phyloP scores from a whole-genome alignment of 2,888 invertebrate species.

The Endomychus coccineus region DNA sequence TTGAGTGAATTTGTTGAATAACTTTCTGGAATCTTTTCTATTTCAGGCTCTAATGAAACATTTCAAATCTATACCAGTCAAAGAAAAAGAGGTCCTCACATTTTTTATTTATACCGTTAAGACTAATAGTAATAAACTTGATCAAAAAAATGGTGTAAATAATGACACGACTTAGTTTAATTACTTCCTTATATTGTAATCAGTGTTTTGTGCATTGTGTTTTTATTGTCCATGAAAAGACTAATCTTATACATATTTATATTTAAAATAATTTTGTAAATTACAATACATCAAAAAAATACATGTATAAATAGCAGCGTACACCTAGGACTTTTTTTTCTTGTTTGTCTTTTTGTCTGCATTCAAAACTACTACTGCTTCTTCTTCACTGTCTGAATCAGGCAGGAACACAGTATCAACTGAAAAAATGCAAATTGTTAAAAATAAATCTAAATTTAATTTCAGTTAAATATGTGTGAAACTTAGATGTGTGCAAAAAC shows the following conservation, averaged over 20 bases:
- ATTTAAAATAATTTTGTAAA: too few relatives aligned
- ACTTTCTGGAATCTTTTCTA: too few relatives aligned
- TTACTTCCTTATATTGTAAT: too few relatives aligned
- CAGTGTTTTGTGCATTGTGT: too few relatives aligned
- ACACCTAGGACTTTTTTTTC: constrained; percentile 29
- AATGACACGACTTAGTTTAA: constrained; percentile 49
- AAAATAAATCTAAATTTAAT: neutral
- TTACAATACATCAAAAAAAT: too few relatives aligned
- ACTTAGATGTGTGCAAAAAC: neutral
- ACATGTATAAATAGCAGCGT: too few relatives aligned
- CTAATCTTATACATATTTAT: too few relatives aligned
- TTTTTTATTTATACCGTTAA: constrained; percentile 96
- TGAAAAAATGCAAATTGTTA: constrained; percentile 20
- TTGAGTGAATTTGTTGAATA: too few relatives aligned
- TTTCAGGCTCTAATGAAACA: constrained; percentile 89
- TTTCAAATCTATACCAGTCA: constrained; percentile 89
- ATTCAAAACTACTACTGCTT: constrained; percentile 36
- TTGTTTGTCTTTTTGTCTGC: constrained; percentile 28
- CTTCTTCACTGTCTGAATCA: constrained; percentile 40
- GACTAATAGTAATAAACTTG: constrained; percentile 81
- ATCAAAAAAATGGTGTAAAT: constrained; percentile 71
- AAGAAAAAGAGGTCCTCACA: constrained; percentile 90
- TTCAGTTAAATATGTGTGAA: too few relatives aligned
- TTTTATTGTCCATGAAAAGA: too few relatives aligned
- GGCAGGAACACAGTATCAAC: constrained; percentile 26